Base-by-base conservation (phyloP, 2,113 vertebrate species). In the Copsychus sechellarum region DNA sequence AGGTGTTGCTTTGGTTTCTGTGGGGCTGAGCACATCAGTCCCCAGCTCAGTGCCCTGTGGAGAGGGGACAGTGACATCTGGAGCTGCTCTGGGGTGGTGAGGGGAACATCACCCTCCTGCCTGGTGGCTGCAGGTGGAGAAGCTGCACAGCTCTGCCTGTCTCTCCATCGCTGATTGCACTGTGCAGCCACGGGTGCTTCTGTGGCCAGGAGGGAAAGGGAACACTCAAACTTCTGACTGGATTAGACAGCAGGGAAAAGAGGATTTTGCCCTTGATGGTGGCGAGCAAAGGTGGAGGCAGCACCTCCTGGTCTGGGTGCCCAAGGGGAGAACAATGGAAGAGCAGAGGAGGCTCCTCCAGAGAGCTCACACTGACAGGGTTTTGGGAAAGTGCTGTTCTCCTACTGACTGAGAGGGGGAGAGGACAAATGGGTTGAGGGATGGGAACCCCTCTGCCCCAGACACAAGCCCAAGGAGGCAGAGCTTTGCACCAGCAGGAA, bases 101-200 rank as follows among this genome's bases (percentile, higher is more conserved):
- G 64, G 33, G 51, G 25, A 4, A 4, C 5, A 20, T 24, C 31
- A 3, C 19, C 43, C 43, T 45, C 19, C 19, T 9, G 40, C 45
- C 60, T 7, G 74, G n/a, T 36, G 0, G 58, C 40, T 6, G 62
- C n/a, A 24, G 54, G 64, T n/a, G 73, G 65, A 82, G 57, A 79
- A 86, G 70, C 61, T 66, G 11, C 14, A 13, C 29, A 5, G 8
- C 24, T 3, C 21, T 42, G 22, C 38, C 42, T 25, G 33, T 4
- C 4, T 2, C 26, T 53, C 42, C 33, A 2, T 17, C 48, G 5
- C 12, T 12, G 21, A 24, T 7, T 15, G 61, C 31, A 8, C 14
- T 0, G 4, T 2, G 38, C 26, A 25, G 57, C 2, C 3, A 1
- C 5, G 43, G 92, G 6, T 4, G 5, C 12, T 45, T 18, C 1